Conservation (phyloP, 1,140 invertebrate species). For the Acromyrmex echinatior region DNA sequence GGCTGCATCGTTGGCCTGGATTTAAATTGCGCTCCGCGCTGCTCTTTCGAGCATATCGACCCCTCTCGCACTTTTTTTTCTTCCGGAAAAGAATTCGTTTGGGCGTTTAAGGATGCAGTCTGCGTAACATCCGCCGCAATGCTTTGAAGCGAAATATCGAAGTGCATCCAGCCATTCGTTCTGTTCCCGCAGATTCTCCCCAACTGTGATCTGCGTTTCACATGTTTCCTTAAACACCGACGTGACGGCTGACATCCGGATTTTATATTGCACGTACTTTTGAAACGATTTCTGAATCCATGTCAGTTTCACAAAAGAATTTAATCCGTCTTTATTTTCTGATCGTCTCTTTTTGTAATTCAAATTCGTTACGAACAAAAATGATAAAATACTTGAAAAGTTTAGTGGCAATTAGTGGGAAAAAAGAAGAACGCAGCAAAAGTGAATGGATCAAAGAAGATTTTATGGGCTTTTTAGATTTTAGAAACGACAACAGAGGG, state of each 20-base stretch:
- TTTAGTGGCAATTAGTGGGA: slow-evolving; percentile 19
- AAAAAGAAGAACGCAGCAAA: neutral
- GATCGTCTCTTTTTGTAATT: neutral
- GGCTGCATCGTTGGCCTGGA: slow-evolving; percentile 52
- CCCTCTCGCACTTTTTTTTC: slow-evolving; percentile 1
- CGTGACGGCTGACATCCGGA: neutral
- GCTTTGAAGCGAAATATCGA: slow-evolving; percentile 3
- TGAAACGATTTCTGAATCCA: neutral
- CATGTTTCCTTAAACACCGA: slow-evolving; percentile 13
- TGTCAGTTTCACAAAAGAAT: neutral
- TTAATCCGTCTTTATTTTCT: neutral
- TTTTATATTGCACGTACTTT: neutral
- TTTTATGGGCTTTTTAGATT: slow-evolving; percentile 87
- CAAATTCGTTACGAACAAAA: neutral
- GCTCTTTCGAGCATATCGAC: slow-evolving; percentile 13
- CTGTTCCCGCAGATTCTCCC: neutral
- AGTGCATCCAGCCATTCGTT: neutral
- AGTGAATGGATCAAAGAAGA: neutral
- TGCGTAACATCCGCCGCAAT: neutral
- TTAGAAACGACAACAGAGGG: slow-evolving; percentile 85
- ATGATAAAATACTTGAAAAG: neutral
- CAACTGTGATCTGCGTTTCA: neutral
- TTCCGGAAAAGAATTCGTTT: neutral
- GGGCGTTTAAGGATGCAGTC: slow-evolving; percentile 12
- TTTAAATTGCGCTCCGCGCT: slow-evolving; percentile 42